A percentile compares a stretch with the other conserved stretches of the same genome.
Evolutionary conservation across 2,113 vertebrate genomes (phyloP).

Genomic region (Noturus placidus): DNA sequence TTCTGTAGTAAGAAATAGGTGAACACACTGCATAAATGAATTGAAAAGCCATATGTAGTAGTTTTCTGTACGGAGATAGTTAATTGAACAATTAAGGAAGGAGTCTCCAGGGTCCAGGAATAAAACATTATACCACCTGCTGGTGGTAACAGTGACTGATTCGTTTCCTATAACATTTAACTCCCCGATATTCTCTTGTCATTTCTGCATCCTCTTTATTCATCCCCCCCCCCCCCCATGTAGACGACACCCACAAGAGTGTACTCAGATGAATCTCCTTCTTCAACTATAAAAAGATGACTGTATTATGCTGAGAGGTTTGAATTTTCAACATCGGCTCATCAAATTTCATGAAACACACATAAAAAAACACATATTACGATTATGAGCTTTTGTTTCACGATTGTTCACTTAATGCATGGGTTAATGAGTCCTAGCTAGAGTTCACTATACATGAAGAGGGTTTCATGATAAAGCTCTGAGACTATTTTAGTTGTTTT

Average conservation of each 20-base stretch:
- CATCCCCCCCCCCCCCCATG: too few species aligned
- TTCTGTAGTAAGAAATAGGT: not conserved
- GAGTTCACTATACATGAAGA: not conserved
- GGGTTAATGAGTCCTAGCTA: not conserved
- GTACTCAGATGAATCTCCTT: slow-evolving; percentile 91
- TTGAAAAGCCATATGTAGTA: not conserved
- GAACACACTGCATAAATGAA: not conserved
- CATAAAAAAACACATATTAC: not conserved
- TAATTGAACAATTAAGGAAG: not conserved
- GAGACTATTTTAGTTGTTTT: not conserved
- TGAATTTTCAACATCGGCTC: slow-evolving; percentile 15
- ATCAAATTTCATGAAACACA: not conserved
- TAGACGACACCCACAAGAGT: slow-evolving; percentile 83
- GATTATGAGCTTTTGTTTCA: not conserved
- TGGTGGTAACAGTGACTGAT: too few species aligned
- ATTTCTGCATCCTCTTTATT: too few species aligned
- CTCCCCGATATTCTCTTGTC: not conserved
- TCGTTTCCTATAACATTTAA: too few species aligned
- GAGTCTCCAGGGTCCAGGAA: not conserved
- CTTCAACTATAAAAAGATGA: slow-evolving; percentile 99
- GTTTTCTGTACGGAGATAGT: not conserved
- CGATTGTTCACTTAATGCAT: not conserved
- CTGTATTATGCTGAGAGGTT: slow-evolving; percentile 97
- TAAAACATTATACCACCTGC: not conserved
- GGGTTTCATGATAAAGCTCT: not conserved